Evolutionary conservation across 2,113 vertebrate species (phyloP), one percentile per base, ranked within the genome.

Genomic region (Monopterus albus): DNA sequence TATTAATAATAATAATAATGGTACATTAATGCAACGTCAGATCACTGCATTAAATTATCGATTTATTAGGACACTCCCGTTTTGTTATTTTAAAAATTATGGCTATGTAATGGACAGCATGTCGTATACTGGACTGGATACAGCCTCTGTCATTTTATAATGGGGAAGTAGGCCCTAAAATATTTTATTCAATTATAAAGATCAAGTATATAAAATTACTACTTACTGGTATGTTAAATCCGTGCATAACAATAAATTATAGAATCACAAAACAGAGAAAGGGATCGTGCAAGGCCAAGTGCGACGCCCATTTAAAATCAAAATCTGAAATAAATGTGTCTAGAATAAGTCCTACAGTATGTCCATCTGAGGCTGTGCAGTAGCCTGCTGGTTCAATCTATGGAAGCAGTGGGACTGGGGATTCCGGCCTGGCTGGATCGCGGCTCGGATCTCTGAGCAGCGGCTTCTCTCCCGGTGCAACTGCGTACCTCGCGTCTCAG

Each of bases 141-240:
- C 55, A 53, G 31, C 62, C 14, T n/a, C 20, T 52, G 12, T 56
- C 45, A 46, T 69, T 60, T 67, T 15, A 53, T 18, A 49, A 25
- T 18, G 13, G 73, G 29, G 36, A 69, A 26, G 45, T 39, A 77
- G 64, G 55, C 53, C 68, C 53, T 81, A 1, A 38, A 42, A 79
- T 60, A 43, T 71, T 71, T 81, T 74, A 71, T 84, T 65, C 35
- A 71, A 68, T 56, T n/a, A n/a, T n/a, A 8, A 50, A 61, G n/a
- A n/a, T n/a, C n/a, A 63, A 80, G 64, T 57, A 88, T 75, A 89
- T 81, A 92, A 91, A 92, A 78, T 58, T 29, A 80, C 86, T 90
- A 94, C 93, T 94, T 94, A 94, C 93, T 93, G 93, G 93, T 93
- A 78, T 92, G 91, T 94, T 91, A 93, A 92, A 92, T 94, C 93